These are phyloP conservation scores for Podotricha telesiphe DNA, from an alignment of 2,888 invertebrate genomes.

Conservation along the genomic window DNA sequence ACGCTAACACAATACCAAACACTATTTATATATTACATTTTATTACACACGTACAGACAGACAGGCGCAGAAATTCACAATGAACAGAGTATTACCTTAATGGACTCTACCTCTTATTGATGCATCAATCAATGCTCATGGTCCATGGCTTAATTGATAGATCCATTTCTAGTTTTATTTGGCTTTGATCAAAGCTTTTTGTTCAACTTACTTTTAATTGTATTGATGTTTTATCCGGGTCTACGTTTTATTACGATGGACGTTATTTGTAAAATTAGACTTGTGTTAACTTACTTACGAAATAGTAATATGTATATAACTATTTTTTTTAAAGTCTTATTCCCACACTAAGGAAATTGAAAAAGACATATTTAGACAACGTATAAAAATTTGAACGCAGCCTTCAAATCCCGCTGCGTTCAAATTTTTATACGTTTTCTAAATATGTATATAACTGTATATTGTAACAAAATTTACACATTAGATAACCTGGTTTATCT, in stretches of 20 bases:
- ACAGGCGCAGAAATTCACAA: conserved; percentile 71
- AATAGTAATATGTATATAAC: no score
- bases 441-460: no score
- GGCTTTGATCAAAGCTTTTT: conserved; percentile 51
- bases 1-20: no score
- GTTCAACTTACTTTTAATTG: conserved; percentile 44
- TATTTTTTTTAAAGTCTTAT: no score
- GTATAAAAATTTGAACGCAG: no score
- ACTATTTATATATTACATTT: not conserved
- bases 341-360: no score
- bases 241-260: conserved; percentile 16
- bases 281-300: not conserved
- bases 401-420: no score
- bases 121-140: conserved; percentile 75
- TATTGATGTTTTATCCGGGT: conserved; percentile 29
- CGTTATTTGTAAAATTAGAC: not conserved
- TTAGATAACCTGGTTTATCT: no score
- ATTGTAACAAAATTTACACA: no score
- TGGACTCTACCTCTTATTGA: conserved; percentile 82
- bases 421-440: no score
- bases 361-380: no score
- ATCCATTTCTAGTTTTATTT: conserved; percentile 59
- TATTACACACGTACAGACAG: conserved; percentile 16
- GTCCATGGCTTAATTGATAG: conserved; percentile 68
- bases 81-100: conserved; percentile 77